Conservation (phyloP, 1,140 invertebrate genomes). For the Scaptodrosophila lebanonensis region DNA sequence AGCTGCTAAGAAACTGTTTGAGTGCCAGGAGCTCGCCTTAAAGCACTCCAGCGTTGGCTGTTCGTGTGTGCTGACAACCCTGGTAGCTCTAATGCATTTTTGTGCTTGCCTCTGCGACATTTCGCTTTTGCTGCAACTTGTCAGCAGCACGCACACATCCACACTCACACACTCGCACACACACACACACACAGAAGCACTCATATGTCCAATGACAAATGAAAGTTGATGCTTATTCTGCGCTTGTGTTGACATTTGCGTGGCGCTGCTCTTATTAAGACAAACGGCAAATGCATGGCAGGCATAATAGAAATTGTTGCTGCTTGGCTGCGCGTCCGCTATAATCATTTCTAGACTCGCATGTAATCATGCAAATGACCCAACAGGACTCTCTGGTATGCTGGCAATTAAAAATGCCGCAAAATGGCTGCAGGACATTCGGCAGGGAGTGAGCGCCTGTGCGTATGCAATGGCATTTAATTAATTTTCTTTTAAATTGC, state of each 20-base stretch:
- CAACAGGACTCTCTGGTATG: slow-evolving; percentile 4
- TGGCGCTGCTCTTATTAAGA: slow-evolving; percentile 61
- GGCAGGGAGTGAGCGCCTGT: neutral
- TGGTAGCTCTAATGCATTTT: slow-evolving; percentile 62
- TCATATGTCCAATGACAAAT: slow-evolving; percentile 72
- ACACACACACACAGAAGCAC: slow-evolving; percentile 33
- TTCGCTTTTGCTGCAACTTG: slow-evolving; percentile 1
- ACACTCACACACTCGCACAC: slow-evolving; percentile 1
- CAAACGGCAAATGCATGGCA: slow-evolving; percentile 30
- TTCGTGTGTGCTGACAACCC: slow-evolving; percentile 17
- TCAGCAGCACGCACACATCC: neutral
- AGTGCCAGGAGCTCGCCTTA: slow-evolving; percentile 18
- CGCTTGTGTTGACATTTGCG: no score
- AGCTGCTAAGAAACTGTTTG: slow-evolving; percentile 35
- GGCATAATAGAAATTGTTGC: no score
- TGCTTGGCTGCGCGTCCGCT: no score
- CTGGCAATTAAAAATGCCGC: slow-evolving; percentile 60
- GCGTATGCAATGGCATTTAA: slow-evolving; percentile 40
- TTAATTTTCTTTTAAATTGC: slow-evolving; percentile 68
- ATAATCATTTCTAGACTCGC: no score
- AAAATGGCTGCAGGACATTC: slow-evolving; percentile 30
- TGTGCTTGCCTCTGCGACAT: slow-evolving; percentile 51
- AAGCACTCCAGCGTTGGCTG: slow-evolving; percentile 1
- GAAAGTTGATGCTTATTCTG: slow-evolving; percentile 54
- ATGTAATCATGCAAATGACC: slow-evolving; percentile 47